Evolutionary conservation across 2,888 invertebrate genomes (phyloP).

Genomic region (Tinea semifulvella): DNA sequence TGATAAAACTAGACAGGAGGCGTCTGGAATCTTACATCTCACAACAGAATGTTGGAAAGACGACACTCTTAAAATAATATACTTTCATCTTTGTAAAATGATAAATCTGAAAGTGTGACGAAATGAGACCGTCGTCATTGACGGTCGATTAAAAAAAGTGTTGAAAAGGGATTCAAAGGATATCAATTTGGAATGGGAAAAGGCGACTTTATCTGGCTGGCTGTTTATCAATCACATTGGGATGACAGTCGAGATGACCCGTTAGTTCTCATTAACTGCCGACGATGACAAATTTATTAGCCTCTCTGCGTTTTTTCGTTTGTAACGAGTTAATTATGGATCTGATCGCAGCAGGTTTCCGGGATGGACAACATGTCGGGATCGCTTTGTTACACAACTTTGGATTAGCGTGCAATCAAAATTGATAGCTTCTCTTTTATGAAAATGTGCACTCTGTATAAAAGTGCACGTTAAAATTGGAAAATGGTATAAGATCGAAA

Average conservation of each 20-base stretch:
- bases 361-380: neutral
- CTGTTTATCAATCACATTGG: slow-evolving; percentile 16
- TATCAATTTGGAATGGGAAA: slow-evolving; percentile 18
- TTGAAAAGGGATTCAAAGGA: slow-evolving; percentile 32
- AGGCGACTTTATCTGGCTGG: slow-evolving; percentile 14
- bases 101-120: slow-evolving; percentile 29
- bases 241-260: slow-evolving; percentile 13
- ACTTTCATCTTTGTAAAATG: slow-evolving; percentile 46
- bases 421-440: neutral
- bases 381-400: slow-evolving; percentile 6
- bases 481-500: no score
- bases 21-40: slow-evolving; percentile 5
- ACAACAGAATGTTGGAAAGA: slow-evolving; percentile 6
- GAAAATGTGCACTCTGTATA: no score
- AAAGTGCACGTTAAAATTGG: no score
- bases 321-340: slow-evolving; percentile 18
- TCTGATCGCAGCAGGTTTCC: slow-evolving; percentile 10
- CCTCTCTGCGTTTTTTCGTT: slow-evolving; percentile 17
- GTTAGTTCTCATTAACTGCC: slow-evolving; percentile 19
- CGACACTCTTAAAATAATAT: slow-evolving; percentile 16
- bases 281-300: slow-evolving; percentile 33
- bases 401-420: neutral
- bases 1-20: slow-evolving; percentile 17
- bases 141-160: slow-evolving; percentile 27
- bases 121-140: slow-evolving; percentile 5